A percentile compares a stretch with the other conserved stretches of the same genome.
phyloP scores from a whole-genome alignment of 1,140 invertebrate genomes.

The Scaptomyza montana region DNA sequence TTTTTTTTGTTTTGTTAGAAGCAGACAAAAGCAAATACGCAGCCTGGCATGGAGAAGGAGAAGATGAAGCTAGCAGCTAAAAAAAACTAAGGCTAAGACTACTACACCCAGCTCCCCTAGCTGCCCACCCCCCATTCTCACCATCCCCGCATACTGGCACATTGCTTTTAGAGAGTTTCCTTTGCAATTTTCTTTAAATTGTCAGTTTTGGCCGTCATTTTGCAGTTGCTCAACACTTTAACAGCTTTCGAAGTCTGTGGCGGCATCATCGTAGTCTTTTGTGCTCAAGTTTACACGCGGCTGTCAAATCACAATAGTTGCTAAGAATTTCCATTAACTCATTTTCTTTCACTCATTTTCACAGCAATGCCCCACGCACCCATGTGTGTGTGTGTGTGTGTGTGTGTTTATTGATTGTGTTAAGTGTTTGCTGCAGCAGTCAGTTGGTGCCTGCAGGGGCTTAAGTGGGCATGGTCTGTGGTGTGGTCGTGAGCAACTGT shows the following conservation, averaged over 20 bases:
- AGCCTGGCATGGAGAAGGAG: conserved; percentile 12
- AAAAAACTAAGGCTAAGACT: neutral
- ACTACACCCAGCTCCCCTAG: neutral
- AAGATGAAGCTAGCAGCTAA: neutral
- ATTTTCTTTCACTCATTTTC: conserved; percentile 66
- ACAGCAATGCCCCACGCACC: conserved; percentile 1
- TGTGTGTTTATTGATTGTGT: conserved; percentile 68
- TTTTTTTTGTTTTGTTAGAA: conserved; percentile 16
- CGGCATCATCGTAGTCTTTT: conserved; percentile 39
- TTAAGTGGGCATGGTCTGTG: neutral
- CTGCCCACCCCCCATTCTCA: too few species aligned
- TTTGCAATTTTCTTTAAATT: conserved; percentile 66
- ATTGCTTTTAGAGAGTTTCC: conserved; percentile 44
- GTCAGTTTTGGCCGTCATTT: conserved; percentile 56
- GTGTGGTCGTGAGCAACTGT: conserved; percentile 49
- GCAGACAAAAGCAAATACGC: conserved; percentile 42
- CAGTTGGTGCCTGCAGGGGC: neutral
- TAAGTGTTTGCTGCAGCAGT: conserved; percentile 60
- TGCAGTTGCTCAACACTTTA: conserved; percentile 56
- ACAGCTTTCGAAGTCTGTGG: conserved; percentile 25
- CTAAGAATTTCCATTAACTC: conserved; percentile 81
- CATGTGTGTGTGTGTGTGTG: neutral
- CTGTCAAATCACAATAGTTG: conserved; percentile 81
- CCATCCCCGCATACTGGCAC: neutral
- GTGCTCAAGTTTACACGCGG: conserved; percentile 73